Evolutionary conservation across 2,113 vertebrate species (phyloP), one percentile per base, ranked within the genome.

Genomic region (Oreochromis aureus): DNA sequence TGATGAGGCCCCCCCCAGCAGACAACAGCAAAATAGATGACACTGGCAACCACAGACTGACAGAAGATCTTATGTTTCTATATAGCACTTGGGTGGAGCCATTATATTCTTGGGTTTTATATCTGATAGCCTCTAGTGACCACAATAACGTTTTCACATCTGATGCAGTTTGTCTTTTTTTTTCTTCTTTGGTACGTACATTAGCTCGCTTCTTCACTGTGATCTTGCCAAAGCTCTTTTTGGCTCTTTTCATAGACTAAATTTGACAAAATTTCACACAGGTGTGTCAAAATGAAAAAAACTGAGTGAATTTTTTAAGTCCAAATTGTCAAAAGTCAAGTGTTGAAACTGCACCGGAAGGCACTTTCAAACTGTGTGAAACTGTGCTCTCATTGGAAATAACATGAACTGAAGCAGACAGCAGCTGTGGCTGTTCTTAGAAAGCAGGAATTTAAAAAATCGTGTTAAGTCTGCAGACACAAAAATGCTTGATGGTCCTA

Each of bases 271-370:
- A 12, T 44, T 44, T 44, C 36, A 71, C 8, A 71, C 8, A 46
- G 41, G 0, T 32, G 30, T 18, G 5, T 51, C 2, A 32, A 78
- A 51, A 51, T 39, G 44, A 27, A 48, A 27, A 66, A 19, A 30
- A 18, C 0, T 2, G 0, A 48, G 24, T 19, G 44, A 48, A 11
- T 46, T 1, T 76, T 4, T 76, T 44, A 73, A 46, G 9, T 27
- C 22, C 69, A 76, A 76, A 48, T 12, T 78, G 44, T 18, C 24
- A 32, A 32, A 51, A 51, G 24, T 30, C 44, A 51, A 32, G 11
- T 51, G 16, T 51, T 51, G 44, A 51, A 78, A 78, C 44, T 51
- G 44, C 71, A 78, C 44, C 10, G 24, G 71, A 51, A 78, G 16
- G 44, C 44, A 76, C 41, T 48, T 76, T 48, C 44, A 18, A 46